Evolutionary conservation across 2,888 invertebrate species (phyloP), one percentile per base, ranked within the genome.

Genomic region (Cantharis nigra): DNA sequence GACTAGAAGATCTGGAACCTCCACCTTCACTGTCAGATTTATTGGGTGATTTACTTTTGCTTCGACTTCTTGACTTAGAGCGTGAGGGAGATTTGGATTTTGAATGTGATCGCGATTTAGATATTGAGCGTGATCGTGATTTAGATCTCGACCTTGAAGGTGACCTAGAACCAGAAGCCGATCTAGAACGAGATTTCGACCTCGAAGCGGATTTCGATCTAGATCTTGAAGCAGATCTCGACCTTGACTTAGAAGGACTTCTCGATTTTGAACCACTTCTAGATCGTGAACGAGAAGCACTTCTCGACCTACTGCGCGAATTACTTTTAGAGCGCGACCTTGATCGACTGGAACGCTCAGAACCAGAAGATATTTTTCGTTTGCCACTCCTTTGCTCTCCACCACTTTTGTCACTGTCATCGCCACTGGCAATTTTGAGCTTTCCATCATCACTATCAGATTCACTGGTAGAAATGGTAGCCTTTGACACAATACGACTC

Each of bases 391-490:
- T 90, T 33, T 33, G 13, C 49, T 11, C n/a, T 49, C 13, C 49
- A 9, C 49, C 49, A 0, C 49, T 33, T 13, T 33, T 33, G 71
- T 88, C 87, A 76, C 89, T 90, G 79, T 90, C 90, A 85, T 89
- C 91, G 82, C 91, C 90, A 83, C 92, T 91, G 0, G 90, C 90
- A 80, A 91, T 90, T 85, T 92, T 91, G 75, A 91, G 89, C 80
- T 89, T 88, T 74, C 84, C 85, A 74, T 89, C 89, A 73, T 93
- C 93, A 80, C 94, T 94, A 72, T 92, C 92, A 0, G 95, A 95
- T 85, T 96, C 96, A 79, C 95, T 95, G 0, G 97, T 97, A 0
- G 98, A 98, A 82, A 98, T 98, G 0, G 97, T 97, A 76, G 96
- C 98, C 87, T 98, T 98, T 0, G 98, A 98, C 0, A 97, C 94